These are phyloP conservation scores for Macroramphosus scolopax DNA, from an alignment of 2,797 vertebrate species.

Conservation along the genomic window DNA sequence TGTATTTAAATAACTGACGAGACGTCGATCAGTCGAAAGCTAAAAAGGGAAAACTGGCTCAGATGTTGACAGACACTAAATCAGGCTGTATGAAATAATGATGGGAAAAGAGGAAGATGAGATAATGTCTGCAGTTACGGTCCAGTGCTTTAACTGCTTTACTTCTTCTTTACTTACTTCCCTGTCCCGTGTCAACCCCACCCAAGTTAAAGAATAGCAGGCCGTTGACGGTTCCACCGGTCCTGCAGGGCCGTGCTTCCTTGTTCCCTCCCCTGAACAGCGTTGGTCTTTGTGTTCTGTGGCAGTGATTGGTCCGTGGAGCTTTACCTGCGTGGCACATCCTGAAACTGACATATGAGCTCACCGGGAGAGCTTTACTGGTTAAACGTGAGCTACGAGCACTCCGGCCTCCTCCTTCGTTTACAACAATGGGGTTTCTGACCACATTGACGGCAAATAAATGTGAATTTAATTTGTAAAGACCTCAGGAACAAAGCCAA, in stretches of 20 bases:
- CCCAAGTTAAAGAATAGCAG: slow-evolving; percentile 77
- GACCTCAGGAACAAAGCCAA: slow-evolving; percentile 52
- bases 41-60: neutral
- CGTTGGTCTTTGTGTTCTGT: slow-evolving; percentile 66
- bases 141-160: neutral
- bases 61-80: slow-evolving; percentile 16
- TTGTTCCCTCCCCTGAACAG: slow-evolving; percentile 71
- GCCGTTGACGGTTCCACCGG: slow-evolving; percentile 80
- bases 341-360: slow-evolving; percentile 77
- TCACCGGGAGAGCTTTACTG: slow-evolving; percentile 55
- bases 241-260: slow-evolving; percentile 72
- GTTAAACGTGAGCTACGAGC: slow-evolving; percentile 39
- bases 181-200: slow-evolving; percentile 54
- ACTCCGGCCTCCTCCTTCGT: slow-evolving; percentile 16
- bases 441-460: too few relatives aligned
- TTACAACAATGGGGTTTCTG: too few relatives aligned
- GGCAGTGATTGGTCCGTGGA: slow-evolving; percentile 69
- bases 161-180: slow-evolving; percentile 24
- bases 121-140: slow-evolving; percentile 5
- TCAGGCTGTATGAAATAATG: neutral
- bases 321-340: slow-evolving; percentile 76
- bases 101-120: slow-evolving; percentile 6
- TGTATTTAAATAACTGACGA: too few relatives aligned
- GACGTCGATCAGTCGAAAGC: too few relatives aligned
- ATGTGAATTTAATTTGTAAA: slow-evolving; percentile 43